Conservation (phyloP, 2,797 vertebrate genomes). For the Clarias platycephalus region DNA sequence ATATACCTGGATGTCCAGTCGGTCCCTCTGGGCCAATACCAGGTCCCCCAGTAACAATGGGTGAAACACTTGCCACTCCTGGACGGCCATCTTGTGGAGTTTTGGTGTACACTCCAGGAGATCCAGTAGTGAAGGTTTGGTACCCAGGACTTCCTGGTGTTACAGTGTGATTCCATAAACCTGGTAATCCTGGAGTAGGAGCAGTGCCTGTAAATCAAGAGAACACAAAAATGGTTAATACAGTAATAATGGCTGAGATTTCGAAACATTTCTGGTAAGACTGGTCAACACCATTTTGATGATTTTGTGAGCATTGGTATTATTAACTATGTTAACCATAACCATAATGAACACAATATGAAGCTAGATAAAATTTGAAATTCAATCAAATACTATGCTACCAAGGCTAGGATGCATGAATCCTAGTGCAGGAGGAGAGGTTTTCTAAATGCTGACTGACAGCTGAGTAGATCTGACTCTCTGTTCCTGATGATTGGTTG, state of each 20-base stretch:
- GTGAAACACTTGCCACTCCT: slow-evolving; percentile 57
- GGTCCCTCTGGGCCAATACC: slow-evolving; percentile 46
- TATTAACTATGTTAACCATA: not conserved
- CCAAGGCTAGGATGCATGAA: too few species aligned
- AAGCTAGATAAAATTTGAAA: not conserved
- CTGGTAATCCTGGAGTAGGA: slow-evolving; percentile 64
- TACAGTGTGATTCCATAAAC: slow-evolving; percentile 66
- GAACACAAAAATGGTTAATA: not conserved
- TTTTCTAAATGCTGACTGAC: not conserved
- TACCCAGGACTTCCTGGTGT: slow-evolving; percentile 68
- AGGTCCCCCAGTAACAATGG: slow-evolving; percentile 32
- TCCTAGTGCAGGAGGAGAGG: too few species aligned
- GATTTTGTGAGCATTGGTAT: not conserved
- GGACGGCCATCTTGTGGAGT: slow-evolving; percentile 62
- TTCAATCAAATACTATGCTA: not conserved
- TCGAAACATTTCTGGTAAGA: not conserved
- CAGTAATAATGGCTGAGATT: not conserved
- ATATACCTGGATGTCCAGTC: slow-evolving; percentile 60
- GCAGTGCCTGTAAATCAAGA: slow-evolving; percentile 47
- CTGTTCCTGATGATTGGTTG: not conserved
- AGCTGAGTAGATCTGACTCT: not conserved
- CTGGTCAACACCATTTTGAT: not conserved
- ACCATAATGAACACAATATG: not conserved
- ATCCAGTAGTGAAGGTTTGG: slow-evolving; percentile 54
- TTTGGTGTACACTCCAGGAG: slow-evolving; percentile 66